A percentile compares a stretch with the other conserved stretches of the same genome.
Conservation (phyloP, 2,888 invertebrate species). For the Idaea biselata region DNA sequence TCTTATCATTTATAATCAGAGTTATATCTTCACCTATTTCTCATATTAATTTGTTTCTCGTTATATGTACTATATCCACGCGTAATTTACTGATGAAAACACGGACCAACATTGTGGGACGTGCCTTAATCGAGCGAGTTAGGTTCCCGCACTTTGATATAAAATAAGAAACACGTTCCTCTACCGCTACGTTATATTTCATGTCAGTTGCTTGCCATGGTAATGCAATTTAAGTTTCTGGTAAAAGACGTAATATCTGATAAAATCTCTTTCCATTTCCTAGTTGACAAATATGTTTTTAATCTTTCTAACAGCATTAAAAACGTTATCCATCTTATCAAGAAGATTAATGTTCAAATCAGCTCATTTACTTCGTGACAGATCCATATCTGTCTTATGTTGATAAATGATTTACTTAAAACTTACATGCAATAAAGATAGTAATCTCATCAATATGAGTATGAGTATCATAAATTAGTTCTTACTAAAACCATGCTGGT, state of each 20-base stretch:
- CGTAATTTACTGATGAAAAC: slow-evolving; percentile 38
- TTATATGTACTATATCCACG: slow-evolving; percentile 34
- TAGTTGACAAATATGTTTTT: slow-evolving; percentile 15
- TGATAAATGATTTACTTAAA: not conserved
- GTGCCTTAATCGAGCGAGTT: slow-evolving; percentile 44
- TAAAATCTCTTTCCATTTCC: not conserved
- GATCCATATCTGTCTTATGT: not conserved
- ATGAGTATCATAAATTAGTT: no score
- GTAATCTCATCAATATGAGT: no score
- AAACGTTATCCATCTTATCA: not conserved
- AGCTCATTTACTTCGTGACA: not conserved
- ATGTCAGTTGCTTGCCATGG: not conserved
- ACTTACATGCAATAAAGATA: not conserved
- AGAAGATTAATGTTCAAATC: not conserved
- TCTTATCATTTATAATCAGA: slow-evolving; percentile 21
- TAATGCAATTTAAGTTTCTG: not conserved
- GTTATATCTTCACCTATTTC: slow-evolving; percentile 19
- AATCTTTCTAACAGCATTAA: slow-evolving; percentile 7
- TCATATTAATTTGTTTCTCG: slow-evolving; percentile 38
- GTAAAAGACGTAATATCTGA: not conserved
- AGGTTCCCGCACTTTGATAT: slow-evolving; percentile 30
- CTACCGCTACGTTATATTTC: slow-evolving; percentile 6
- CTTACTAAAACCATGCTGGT: no score
- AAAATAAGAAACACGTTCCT: slow-evolving; percentile 26
- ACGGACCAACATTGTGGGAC: slow-evolving; percentile 46